Percentiles rank a stretch among this genome's conserved stretches.
These are phyloP conservation scores for Bucco capensis DNA, from an alignment of 2,113 vertebrate species.

Conservation along the genomic window DNA sequence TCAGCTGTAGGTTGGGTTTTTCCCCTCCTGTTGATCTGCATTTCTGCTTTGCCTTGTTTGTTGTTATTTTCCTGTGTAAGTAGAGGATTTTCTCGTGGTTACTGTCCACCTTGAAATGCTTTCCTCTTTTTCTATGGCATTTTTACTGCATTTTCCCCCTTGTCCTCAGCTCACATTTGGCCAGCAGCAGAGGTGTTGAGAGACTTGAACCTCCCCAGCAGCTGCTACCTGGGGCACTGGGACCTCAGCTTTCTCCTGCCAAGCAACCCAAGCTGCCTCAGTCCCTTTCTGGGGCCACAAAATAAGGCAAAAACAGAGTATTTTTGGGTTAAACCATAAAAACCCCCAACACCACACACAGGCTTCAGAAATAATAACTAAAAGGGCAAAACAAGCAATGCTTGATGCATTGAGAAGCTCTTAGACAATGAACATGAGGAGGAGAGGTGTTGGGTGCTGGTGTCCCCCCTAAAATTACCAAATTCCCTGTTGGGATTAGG, in stretches of 20 bases:
- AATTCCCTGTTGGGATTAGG: neutral
- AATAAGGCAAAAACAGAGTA: neutral
- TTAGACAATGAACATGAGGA: neutral
- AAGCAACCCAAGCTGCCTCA: neutral
- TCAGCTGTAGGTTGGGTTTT: neutral
- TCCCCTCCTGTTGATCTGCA: neutral
- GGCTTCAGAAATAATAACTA: neutral
- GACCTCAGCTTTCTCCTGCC: neutral
- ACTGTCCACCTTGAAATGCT: neutral
- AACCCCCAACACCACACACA: neutral
- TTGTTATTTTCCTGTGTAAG: neutral
- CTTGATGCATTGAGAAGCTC: fast-evolving
- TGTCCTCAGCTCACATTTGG: neutral
- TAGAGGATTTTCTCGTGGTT: neutral
- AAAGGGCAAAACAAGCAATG: neutral
- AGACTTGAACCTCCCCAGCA: neutral
- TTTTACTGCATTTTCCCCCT: neutral
- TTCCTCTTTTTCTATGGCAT: neutral
- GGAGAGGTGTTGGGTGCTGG: neutral
- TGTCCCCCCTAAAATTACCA: neutral
- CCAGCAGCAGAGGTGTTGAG: neutral
- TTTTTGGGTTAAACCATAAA: neutral
- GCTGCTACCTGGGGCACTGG: neutral
- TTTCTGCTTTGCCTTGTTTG: neutral
- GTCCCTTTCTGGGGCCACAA: neutral